Conservation (phyloP, 2,113 vertebrate genomes). For the Salminus brasiliensis region DNA sequence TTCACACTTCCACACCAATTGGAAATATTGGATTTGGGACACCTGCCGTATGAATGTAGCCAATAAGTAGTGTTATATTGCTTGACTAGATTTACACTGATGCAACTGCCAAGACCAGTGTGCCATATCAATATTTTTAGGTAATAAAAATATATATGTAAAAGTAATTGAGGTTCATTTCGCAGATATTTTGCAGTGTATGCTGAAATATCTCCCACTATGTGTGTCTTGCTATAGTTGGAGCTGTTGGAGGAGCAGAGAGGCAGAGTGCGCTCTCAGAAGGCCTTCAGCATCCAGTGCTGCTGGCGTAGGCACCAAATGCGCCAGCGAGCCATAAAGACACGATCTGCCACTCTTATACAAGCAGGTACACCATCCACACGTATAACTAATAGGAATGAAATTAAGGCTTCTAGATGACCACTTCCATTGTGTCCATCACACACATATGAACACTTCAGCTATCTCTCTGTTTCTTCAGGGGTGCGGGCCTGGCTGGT, state of each 20-base stretch:
- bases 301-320: conserved; percentile 81
- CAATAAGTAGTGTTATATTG: too few species aligned
- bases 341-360: conserved; percentile 78
- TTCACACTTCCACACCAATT: too few species aligned
- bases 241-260: conserved; percentile 84
- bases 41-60: too few species aligned
- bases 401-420: not conserved
- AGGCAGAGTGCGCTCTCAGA: conserved; percentile 73
- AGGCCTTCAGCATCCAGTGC: conserved; percentile 86
- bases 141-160: too few species aligned
- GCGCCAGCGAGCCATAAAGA: conserved; percentile 66
- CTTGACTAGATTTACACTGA: too few species aligned
- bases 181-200: too few species aligned
- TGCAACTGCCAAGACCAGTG: too few species aligned
- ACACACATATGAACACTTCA: conserved; percentile 11
- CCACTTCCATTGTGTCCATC: too few species aligned
- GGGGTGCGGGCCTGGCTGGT: conserved; percentile 87
- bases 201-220: not conserved
- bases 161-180: too few species aligned
- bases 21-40: too few species aligned
- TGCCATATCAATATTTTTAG: too few species aligned
- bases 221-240: conserved; percentile 73
- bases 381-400: not conserved
- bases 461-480: conserved; percentile 59
- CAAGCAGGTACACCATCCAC: conserved; percentile 85